Base-by-base conservation (phyloP, 2,888 invertebrate species). In the Aspidiotus rigidus region DNA sequence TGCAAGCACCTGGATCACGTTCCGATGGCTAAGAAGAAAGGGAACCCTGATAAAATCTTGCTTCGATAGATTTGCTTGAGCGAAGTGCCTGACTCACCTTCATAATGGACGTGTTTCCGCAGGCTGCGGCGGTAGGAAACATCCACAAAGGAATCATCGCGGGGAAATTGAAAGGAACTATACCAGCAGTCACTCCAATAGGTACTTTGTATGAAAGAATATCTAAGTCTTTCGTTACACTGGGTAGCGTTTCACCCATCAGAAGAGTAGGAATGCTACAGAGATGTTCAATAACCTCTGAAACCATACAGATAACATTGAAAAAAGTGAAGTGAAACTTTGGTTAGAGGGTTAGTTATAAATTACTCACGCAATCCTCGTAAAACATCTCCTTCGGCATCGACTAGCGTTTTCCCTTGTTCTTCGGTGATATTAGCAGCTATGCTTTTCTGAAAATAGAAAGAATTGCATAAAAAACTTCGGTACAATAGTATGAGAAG, bases 111-210 rank as follows among this genome's bases (percentile, higher is more conserved):
- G 98, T 93, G 79, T 99, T 99, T 61, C 99, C 99, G 67, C 95
- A 93, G 7, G 93, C 88, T 54, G 90, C 81, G 15, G 90, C 86
- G 62, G 90, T 81, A 0, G 91, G 90, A 83, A 89, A 89, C 85
- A 90, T 90, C 98, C 99, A 99, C 7, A 99, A 82, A 0, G 99
- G 99, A 74, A 99, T 96, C 99, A 99, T 99, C 42, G 98, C 98
- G 0, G 99, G 99, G 80, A 98, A 99, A 79, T 98, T 98, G 79
- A 98, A 98, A 0, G 97, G 97, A n/a, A 94, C 90, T 75, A 98
- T 94, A 62, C 97, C 96, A 76, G 89, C 93, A 17, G 89, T 90
- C 2, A 96, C 91, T 56, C 99, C 99, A 1, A 99, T 80, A 0
- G 99, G 99, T 61, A 91, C 81, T 74, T 93, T 88, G 78, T 92